Conservation (phyloP, 1,140 invertebrate species). For the Drosophila ambigua region DNA sequence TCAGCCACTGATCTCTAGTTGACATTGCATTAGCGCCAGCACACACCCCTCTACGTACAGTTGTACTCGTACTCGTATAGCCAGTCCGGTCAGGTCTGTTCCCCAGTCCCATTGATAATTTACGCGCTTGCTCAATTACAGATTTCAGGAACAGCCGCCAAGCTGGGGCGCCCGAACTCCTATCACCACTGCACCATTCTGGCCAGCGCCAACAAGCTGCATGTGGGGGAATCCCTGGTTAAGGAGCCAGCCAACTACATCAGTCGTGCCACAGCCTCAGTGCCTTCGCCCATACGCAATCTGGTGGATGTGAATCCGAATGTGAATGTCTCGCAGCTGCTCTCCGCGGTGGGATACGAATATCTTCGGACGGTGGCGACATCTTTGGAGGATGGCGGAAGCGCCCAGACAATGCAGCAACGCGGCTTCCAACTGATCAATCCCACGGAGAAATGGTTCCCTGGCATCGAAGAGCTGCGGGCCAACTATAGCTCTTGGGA, state of each 20-base stretch:
- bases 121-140: constrained; percentile 26
- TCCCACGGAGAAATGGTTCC: constrained; percentile 94
- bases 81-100: too few relatives aligned
- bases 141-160: constrained; percentile 96
- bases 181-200: constrained; percentile 98
- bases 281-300: constrained; percentile 92
- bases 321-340: constrained; percentile 88
- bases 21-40: constrained; percentile 27
- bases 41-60: constrained; percentile 1
- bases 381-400: constrained; percentile 88
- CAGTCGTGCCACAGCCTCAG: constrained; percentile 93
- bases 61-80: constrained; percentile 4
- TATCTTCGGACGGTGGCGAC: constrained; percentile 90
- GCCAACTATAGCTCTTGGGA: constrained; percentile 91
- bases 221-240: constrained; percentile 87
- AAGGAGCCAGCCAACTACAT: constrained; percentile 87
- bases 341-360: constrained; percentile 91
- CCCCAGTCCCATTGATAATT: background rate
- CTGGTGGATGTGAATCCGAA: constrained; percentile 89
- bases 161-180: constrained; percentile 91
- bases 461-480: constrained; percentile 88
- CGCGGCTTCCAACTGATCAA: constrained; percentile 93
- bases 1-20: constrained; percentile 44
- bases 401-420: constrained; percentile 87
- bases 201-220: constrained; percentile 91